phyloP scores from a whole-genome alignment of 1,140 invertebrate genomes.

The Leptinotarsa defecta region DNA sequence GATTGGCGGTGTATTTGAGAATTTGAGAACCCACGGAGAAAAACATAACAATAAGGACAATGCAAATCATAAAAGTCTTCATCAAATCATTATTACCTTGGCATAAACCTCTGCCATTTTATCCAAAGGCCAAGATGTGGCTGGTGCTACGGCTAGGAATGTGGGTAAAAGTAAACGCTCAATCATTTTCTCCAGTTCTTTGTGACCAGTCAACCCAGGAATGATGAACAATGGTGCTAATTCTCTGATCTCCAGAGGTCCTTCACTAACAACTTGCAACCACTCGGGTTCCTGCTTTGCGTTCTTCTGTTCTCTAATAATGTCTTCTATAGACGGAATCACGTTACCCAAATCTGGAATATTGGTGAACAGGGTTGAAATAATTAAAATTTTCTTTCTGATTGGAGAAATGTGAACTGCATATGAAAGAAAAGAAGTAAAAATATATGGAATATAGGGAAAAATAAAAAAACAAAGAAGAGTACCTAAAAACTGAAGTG shows the following conservation, averaged over 20 bases:
- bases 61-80: too few relatives aligned
- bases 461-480: too few relatives aligned
- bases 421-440: too few relatives aligned
- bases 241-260: slow-evolving; percentile 49
- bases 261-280: slow-evolving; percentile 48
- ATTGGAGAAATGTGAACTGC: too few relatives aligned
- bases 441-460: too few relatives aligned
- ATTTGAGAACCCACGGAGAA: too few relatives aligned
- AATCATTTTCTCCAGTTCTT: slow-evolving; percentile 43
- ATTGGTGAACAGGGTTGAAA: not conserved
- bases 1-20: too few relatives aligned
- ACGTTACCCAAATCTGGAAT: slow-evolving; percentile 47
- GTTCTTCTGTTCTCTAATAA: slow-evolving; percentile 37
- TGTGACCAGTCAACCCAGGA: slow-evolving; percentile 48
- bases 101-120: slow-evolving; percentile 39
- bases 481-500: too few relatives aligned
- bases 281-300: slow-evolving; percentile 45
- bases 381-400: too few relatives aligned
- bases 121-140: slow-evolving; percentile 34
- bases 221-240: slow-evolving; percentile 53
- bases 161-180: slow-evolving; percentile 48
- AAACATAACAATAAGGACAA: too few relatives aligned
- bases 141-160: slow-evolving; percentile 47
- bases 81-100: slow-evolving; percentile 20
- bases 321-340: slow-evolving; percentile 43